Evolutionary conservation across 2,888 invertebrate species (phyloP).

Genomic region (Andrena flavipes): DNA sequence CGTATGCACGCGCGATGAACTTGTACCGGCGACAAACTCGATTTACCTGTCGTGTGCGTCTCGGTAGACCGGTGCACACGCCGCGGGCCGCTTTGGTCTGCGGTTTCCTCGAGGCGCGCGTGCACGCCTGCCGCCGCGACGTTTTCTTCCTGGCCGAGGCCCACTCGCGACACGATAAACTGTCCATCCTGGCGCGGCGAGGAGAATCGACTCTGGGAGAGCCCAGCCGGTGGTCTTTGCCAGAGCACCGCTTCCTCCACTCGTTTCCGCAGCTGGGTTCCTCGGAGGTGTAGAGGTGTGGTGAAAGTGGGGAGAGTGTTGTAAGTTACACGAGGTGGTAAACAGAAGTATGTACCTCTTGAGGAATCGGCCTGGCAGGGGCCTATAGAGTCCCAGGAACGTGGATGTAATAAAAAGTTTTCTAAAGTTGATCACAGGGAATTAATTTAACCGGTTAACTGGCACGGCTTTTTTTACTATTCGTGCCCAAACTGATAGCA

Average conservation of each 20-base stretch:
- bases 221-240: neutral
- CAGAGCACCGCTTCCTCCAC: neutral
- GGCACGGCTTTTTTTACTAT: no score
- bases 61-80: slow-evolving; percentile 14
- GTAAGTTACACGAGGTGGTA: no score
- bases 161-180: slow-evolving; percentile 2
- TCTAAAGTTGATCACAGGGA: no score
- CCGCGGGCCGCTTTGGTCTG: slow-evolving; percentile 18
- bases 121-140: neutral
- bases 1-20: slow-evolving; percentile 56
- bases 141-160: neutral
- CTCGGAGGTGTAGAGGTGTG: no score
- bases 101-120: slow-evolving; percentile 41
- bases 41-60: slow-evolving; percentile 42
- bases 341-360: no score
- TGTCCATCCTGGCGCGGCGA: neutral
- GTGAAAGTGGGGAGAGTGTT: no score
- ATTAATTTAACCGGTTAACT: no score
- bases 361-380: no score
- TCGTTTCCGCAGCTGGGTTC: no score
- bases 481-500: no score
- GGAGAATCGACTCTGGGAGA: neutral
- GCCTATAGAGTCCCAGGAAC: no score
- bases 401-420: no score
- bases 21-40: slow-evolving; percentile 45